A percentile compares a stretch with the other conserved stretches of the same genome.
Conservation (phyloP, 1,140 invertebrate species). For the Idris sp. region DNA sequence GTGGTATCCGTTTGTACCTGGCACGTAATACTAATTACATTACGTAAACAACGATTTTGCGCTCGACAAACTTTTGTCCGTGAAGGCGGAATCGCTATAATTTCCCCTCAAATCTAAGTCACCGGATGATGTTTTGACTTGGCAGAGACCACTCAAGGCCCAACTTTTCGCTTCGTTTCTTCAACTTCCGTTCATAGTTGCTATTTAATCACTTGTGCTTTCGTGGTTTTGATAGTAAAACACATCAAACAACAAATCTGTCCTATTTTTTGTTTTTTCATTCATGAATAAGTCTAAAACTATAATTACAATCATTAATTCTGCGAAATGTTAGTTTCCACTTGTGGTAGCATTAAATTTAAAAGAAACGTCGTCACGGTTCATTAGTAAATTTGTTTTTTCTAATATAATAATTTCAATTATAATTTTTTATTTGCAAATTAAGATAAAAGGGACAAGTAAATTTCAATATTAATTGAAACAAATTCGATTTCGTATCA, state of each 20-base stretch:
- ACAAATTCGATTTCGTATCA: conserved; percentile 3
- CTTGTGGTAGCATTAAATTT: too few relatives aligned
- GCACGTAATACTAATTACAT: conserved; percentile 63
- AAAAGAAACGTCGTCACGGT: too few relatives aligned
- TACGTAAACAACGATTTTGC: conserved; percentile 60
- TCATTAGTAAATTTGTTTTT: too few relatives aligned
- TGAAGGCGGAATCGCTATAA: conserved; percentile 61
- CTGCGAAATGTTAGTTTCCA: too few relatives aligned
- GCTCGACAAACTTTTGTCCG: conserved; percentile 64
- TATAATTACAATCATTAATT: too few relatives aligned
- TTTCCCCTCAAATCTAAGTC: conserved; percentile 59
- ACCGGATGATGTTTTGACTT: conserved; percentile 60
- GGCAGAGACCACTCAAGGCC: conserved; percentile 46
- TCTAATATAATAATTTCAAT: too few relatives aligned
- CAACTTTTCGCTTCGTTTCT: conserved; percentile 57
- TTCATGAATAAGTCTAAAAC: too few relatives aligned
- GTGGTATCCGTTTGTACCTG: conserved; percentile 60
- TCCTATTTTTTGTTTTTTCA: too few relatives aligned
- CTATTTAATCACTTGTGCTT: conserved; percentile 15
- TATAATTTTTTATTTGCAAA: too few relatives aligned
- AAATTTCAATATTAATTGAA: background rate
- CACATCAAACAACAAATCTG: background rate
- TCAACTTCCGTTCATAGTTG: conserved; percentile 40
- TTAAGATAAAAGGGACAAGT: too few relatives aligned
- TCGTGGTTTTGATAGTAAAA: background rate